A percentile compares a stretch with the other conserved stretches of the same genome.
These are phyloP conservation scores for Limonius californicus DNA, from an alignment of 1,140 invertebrate species.

Conservation along the genomic window DNA sequence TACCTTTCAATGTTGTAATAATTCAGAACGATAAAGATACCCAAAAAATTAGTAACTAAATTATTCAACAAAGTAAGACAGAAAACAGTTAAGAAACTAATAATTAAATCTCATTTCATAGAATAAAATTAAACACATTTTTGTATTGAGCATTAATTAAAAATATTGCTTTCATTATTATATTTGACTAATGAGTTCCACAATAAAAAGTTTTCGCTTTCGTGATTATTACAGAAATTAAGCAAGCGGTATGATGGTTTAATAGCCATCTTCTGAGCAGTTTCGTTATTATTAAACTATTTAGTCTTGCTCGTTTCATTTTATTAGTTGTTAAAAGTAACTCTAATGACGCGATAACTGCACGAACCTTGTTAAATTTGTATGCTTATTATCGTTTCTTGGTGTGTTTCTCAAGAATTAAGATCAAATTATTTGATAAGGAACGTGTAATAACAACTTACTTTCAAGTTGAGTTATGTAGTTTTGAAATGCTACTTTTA, in stretches of 20 bases:
- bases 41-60: too few species aligned
- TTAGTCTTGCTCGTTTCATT: not conserved
- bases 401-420: slow-evolving; percentile 5
- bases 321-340: slow-evolving; percentile 3
- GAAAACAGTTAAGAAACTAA: too few species aligned
- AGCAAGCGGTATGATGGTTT: not conserved
- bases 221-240: not conserved
- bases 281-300: not conserved
- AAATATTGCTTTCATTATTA: not conserved
- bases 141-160: too few species aligned
- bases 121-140: too few species aligned
- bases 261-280: not conserved
- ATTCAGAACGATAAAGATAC: too few species aligned
- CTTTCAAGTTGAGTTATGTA: too few species aligned
- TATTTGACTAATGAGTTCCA: not conserved
- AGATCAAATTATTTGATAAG: not conserved
- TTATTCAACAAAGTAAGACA: too few species aligned
- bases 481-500: too few species aligned
- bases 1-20: too few species aligned
- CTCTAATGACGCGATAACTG: not conserved
- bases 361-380: slow-evolving; percentile 14
- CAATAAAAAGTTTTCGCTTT: not conserved
- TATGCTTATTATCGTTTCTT: not conserved
- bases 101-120: too few species aligned
- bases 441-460: not conserved